Evolutionary conservation across 2,797 vertebrate genomes (phyloP).

Genomic region (Poeciliopsis gracilis): DNA sequence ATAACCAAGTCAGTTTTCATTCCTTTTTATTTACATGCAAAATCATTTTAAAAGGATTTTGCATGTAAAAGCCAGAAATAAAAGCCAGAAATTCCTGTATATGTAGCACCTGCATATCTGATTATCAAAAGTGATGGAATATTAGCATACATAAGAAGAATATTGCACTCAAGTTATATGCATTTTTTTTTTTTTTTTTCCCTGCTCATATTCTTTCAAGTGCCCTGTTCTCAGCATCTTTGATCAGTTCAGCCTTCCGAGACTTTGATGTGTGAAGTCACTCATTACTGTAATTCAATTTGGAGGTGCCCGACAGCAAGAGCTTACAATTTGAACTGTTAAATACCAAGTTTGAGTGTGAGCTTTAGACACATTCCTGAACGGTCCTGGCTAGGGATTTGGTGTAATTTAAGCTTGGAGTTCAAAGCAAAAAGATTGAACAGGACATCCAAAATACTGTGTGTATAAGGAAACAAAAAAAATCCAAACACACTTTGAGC

Average conservation of each 20-base stretch:
- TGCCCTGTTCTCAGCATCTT: slow-evolving; percentile 23
- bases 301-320: background rate
- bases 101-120: background rate
- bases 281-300: slow-evolving; percentile 20
- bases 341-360: background rate
- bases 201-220: slow-evolving; percentile 16
- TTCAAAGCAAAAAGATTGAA: background rate
- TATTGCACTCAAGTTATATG: background rate
- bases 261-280: slow-evolving; percentile 35
- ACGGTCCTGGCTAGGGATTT: background rate
- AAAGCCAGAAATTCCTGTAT: background rate
- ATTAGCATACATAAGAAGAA: background rate
- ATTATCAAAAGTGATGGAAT: background rate
- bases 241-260: slow-evolving; percentile 4
- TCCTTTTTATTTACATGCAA: background rate
- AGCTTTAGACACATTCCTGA: background rate
- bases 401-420: background rate
- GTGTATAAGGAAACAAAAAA: background rate
- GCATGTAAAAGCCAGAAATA: background rate
- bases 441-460: background rate
- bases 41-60: background rate
- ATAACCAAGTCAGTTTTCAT: background rate
- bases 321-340: slow-evolving; percentile 4
- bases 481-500: background rate
- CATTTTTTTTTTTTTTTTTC: background rate